Percentiles rank a stretch among this genome's conserved stretches.
These are phyloP conservation scores for Tetanocera ferruginea DNA, from an alignment of 2,888 invertebrate genomes.

Conservation along the genomic window DNA sequence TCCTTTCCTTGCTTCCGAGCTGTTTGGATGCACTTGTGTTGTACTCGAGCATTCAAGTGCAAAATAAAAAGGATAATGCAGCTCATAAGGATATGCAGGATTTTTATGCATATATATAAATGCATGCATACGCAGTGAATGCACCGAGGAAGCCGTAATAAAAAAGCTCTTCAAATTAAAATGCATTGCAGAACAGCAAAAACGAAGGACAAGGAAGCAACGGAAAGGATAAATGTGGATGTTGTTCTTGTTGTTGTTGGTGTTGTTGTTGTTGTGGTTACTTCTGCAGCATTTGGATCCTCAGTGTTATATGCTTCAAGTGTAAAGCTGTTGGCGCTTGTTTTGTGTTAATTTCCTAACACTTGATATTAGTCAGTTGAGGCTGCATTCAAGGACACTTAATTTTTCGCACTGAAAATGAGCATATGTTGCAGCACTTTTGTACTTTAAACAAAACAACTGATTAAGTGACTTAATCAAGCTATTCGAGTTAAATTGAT, in stretches of 20 bases:
- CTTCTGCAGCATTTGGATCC: background rate
- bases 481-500: no score
- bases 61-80: conserved; percentile 41
- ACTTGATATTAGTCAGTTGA: conserved; percentile 50
- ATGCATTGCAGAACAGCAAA: background rate
- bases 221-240: conserved; percentile 24
- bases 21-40: conserved; percentile 32
- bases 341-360: conserved; percentile 49
- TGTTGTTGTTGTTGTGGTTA: background rate
- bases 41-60: conserved; percentile 43
- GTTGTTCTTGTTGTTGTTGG: conserved; percentile 55
- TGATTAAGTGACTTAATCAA: background rate
- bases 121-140: conserved; percentile 40
- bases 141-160: background rate
- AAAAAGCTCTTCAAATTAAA: background rate
- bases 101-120: conserved; percentile 20
- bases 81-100: background rate
- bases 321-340: conserved; percentile 16
- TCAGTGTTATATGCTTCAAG: no score
- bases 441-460: background rate
- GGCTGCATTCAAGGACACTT: background rate
- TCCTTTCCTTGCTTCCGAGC: conserved; percentile 2
- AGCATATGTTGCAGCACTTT: background rate
- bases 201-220: background rate
- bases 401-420: background rate